Conservation (phyloP, 1,140 invertebrate species). For the Cydia strobilella region DNA sequence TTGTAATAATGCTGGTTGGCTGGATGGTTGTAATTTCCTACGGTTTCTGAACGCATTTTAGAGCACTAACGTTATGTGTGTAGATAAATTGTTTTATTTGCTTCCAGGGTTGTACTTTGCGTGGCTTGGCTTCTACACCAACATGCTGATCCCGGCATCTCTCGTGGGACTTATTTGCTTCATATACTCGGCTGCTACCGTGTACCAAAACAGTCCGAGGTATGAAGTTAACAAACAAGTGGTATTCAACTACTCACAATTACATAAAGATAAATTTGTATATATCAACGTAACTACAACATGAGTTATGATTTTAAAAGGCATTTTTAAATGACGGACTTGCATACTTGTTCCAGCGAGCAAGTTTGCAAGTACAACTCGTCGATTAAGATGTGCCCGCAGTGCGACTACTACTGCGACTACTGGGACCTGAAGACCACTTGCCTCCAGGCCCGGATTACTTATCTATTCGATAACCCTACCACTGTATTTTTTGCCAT, state of each 20-base stretch:
- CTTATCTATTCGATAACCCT: conserved; percentile 97
- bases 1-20: too few species aligned
- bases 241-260: too few species aligned
- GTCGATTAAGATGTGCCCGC: conserved; percentile 87
- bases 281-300: too few species aligned
- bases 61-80: too few species aligned
- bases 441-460: conserved; percentile 92
- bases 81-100: not conserved
- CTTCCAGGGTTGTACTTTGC: conserved; percentile 92
- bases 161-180: conserved; percentile 91
- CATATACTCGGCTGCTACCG: conserved; percentile 88
- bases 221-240: conserved; percentile 52
- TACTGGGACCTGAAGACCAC: conserved; percentile 94
- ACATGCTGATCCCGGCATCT: conserved; percentile 93
- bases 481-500: conserved; percentile 96
- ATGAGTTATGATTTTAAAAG: too few species aligned
- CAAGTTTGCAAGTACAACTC: conserved; percentile 88
- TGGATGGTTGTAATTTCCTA: too few species aligned
- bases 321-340: not conserved
- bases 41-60: too few species aligned
- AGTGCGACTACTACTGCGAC: conserved; percentile 91
- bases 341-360: conserved; percentile 80
- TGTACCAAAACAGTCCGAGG: conserved; percentile 87
- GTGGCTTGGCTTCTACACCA: conserved; percentile 98
- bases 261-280: too few species aligned